These are phyloP conservation scores for Monochamus alternatus DNA, from an alignment of 2,888 invertebrate species.

Conservation along the genomic window DNA sequence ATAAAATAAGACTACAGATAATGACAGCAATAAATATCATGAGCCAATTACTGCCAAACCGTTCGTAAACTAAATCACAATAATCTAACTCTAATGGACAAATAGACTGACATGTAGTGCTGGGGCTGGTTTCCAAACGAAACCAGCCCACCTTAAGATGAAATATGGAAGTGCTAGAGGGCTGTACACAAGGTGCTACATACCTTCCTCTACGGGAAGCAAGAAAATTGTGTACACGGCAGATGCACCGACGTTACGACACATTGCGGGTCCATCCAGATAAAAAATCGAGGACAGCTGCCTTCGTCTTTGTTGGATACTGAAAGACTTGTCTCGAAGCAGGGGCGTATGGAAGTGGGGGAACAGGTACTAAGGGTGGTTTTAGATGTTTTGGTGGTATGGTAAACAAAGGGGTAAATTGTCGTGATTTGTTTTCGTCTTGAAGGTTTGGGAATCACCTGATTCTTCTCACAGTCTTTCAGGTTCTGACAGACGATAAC, in stretches of 20 bases:
- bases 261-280: constrained; percentile 29
- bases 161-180: neutral
- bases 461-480: no score
- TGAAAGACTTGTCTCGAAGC: constrained; percentile 19
- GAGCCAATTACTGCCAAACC: no score
- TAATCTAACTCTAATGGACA: no score
- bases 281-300: constrained; percentile 53
- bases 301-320: constrained; percentile 44
- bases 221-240: constrained; percentile 40
- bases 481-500: no score
- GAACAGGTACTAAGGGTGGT: constrained; percentile 16
- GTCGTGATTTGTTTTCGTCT: no score
- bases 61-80: no score
- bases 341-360: constrained; percentile 23
- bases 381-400: neutral
- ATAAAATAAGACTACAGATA: no score
- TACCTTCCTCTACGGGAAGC: constrained; percentile 37
- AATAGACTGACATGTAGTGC: neutral
- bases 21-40: no score
- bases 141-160: constrained; percentile 4
- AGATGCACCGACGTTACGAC: constrained; percentile 45
- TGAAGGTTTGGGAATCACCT: no score
- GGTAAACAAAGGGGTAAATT: neutral
- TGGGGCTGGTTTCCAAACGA: neutral
- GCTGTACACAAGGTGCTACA: constrained; percentile 42